A percentile compares a stretch with the other conserved stretches of the same genome.
phyloP scores from a whole-genome alignment of 2,888 invertebrate genomes.

The Drosophila nigritarsus region DNA sequence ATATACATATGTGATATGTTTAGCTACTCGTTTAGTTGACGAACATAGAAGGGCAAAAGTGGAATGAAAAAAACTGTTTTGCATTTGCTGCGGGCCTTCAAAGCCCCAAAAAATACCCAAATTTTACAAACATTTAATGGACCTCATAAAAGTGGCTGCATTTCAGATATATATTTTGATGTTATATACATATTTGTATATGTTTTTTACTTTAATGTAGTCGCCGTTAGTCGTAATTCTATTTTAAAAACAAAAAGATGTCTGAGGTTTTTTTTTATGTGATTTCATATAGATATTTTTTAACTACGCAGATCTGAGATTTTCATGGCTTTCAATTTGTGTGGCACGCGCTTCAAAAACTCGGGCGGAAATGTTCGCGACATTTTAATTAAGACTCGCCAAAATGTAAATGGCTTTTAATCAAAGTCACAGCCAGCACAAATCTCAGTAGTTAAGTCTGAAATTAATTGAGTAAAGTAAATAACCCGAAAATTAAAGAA shows the following conservation, averaged over 20 bases:
- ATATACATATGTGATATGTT: slow-evolving; percentile 1
- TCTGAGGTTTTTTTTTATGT: neutral
- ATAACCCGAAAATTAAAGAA: slow-evolving; percentile 6
- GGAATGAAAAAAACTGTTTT: slow-evolving; percentile 18
- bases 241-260: slow-evolving; percentile 42
- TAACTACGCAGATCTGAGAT: slow-evolving; percentile 24
- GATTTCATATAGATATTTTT: neutral
- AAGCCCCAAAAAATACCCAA: slow-evolving; percentile 2
- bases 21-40: slow-evolving; percentile 1
- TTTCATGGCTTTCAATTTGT: slow-evolving; percentile 25
- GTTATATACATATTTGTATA: neutral
- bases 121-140: slow-evolving; percentile 38
- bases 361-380: slow-evolving; percentile 83
- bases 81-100: slow-evolving; percentile 40
- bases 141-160: slow-evolving; percentile 23
- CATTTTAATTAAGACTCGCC: slow-evolving; percentile 82
- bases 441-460: slow-evolving; percentile 42
- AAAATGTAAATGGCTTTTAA: slow-evolving; percentile 72
- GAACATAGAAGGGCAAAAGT: slow-evolving; percentile 20
- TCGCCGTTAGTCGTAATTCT: slow-evolving; percentile 43
- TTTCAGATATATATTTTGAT: slow-evolving; percentile 6
- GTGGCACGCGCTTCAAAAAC: slow-evolving; percentile 64
- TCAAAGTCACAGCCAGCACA: slow-evolving; percentile 44
- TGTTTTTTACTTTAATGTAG: slow-evolving; percentile 3
- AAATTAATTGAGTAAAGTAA: slow-evolving; percentile 34